Evolutionary conservation across 2,888 invertebrate genomes (phyloP), one percentile per base, ranked within the genome.

Genomic region (Ceraclea dissimilis): DNA sequence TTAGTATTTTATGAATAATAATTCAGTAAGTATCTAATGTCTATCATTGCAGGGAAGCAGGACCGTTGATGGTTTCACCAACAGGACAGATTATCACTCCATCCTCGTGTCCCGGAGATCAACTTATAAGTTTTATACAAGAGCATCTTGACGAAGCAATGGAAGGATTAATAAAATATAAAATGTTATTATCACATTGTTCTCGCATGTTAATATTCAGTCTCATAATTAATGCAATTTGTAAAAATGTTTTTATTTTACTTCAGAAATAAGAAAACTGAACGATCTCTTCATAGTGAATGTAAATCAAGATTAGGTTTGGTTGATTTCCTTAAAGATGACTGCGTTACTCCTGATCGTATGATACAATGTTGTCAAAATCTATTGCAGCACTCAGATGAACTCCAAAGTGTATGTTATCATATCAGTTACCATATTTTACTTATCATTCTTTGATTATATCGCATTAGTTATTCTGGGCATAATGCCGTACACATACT

Each of bases 81-180:
- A 92, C 92, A 2, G 96, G 95, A 2, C 93, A 95, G 73, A 88
- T 95, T 66, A 90, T 94, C 60, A 88, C 92, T 1, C 95, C 96
- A 13, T 87, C 93, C 0, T 91, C 93, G 0, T 90, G 94, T 67
- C 95, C 95, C 0, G 90, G 93, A 0, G 84, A 85, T 63, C 82
- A 94, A 62, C 76, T 95, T 52, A 83, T 95, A 16, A 86, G 85
- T 65, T 96, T 91, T 69, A 87, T 96, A 49, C 80, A 85, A 1
- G 83, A 83, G 16, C 82, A 93, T 70, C 79, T 93, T 63, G 79
- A 83, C 31, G 82, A 87, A 67, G 94, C 95, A 1, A 80, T 80
- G 11, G 73, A 81, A 62, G 82, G 86, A 63, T 78, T 90, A 60
- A 80, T 81, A 17, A 83, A 86, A 65, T 91, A 91, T 66, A 83